Percentiles rank a stretch among this genome's conserved stretches.
phyloP scores from a whole-genome alignment of 2,113 vertebrate species.

The Sardina pilchardus region DNA sequence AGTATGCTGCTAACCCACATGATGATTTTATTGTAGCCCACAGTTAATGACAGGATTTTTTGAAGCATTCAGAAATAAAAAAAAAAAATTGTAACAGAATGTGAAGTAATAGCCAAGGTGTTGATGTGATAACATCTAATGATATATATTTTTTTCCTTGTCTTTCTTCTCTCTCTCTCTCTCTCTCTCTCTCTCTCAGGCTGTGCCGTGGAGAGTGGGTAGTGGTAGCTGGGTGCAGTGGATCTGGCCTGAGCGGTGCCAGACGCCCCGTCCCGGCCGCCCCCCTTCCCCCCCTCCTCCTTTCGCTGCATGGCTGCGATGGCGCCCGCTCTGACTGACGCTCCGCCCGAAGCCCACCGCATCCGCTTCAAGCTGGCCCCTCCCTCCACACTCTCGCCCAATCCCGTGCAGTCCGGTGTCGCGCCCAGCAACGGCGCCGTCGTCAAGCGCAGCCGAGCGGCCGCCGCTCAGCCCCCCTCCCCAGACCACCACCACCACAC shows the following conservation, averaged over 20 bases:
- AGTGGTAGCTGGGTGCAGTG: conserved; percentile 74
- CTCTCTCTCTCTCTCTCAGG: conserved; percentile 57
- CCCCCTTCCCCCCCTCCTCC: conserved; percentile 78
- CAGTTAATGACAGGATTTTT: no score
- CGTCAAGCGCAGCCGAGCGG: conserved; percentile 70
- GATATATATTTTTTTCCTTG: background rate
- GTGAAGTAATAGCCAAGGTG: no score
- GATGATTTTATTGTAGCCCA: no score
- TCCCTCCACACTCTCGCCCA: conserved; percentile 86
- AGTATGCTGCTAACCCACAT: no score
- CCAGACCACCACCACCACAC: conserved; percentile 76
- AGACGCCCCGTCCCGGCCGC: conserved; percentile 80
- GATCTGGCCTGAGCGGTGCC: conserved; percentile 80
- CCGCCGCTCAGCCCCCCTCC: conserved; percentile 61
- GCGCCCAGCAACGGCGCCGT: conserved; percentile 74
- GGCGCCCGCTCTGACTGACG: conserved; percentile 99
- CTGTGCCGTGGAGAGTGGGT: conserved; percentile 67
- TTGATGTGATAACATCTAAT: no score
- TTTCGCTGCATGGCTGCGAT: conserved; percentile 99
- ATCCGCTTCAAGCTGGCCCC: conserved; percentile 99
- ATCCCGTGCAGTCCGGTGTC: conserved; percentile 82
- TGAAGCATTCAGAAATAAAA: no score
- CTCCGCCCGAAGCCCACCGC: conserved; percentile 99
- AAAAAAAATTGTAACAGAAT: no score
- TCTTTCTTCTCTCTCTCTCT: conserved; percentile 22